Base-by-base conservation (phyloP, 2,113 vertebrate species). In the Saguinus imperator region DNA sequence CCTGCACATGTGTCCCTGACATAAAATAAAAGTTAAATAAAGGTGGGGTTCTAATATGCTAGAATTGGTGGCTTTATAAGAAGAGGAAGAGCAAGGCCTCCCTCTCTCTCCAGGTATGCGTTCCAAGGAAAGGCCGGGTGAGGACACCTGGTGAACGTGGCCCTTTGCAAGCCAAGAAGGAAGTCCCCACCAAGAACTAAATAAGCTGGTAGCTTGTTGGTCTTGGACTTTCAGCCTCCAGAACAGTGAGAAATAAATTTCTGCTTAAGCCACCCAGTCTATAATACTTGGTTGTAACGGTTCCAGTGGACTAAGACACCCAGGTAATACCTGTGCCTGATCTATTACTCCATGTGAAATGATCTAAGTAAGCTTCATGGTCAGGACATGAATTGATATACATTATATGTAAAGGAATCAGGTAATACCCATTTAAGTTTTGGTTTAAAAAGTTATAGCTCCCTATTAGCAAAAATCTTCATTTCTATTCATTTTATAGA, bases 51-150 rank as follows among this genome's bases (percentile, higher is more conserved):
- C 6, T 6, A 11, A 11, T 10, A 9, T 58, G 32, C 58, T 50
- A 40, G 27, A 18, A 40, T 27, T 8, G 6, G 9, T 18, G 8
- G 17, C n/a, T 35, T 64, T 40, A 29, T 7, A 43, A 12, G 73
- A 18, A 50, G 20, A 91, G 10, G 8, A 35, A 52, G 2, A 77
- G 21, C 3, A 13, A 14, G 23, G 3, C 1, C 43, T 43, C 52
- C 0, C 29, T 8, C 8, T 18, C 12, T 45, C 32, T 45, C 18
- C 45, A 7, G 13, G 23, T 3, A 3, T 4, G 18, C 1, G 5
- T 18, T 2, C 5, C 27, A 35, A 12, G 8, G 45, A 52, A 5
- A 9, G 40, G 35, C 32, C 18, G 11, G 8, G 35, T 32, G 10
- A 61, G 77, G 43, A 45, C 55, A 50, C 6, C 14, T 48, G 0